A percentile compares a stretch with the other conserved stretches of the same genome.
Evolutionary conservation across 2,113 vertebrate genomes (phyloP).

Genomic region (Campylorhamphus procurvoides): DNA sequence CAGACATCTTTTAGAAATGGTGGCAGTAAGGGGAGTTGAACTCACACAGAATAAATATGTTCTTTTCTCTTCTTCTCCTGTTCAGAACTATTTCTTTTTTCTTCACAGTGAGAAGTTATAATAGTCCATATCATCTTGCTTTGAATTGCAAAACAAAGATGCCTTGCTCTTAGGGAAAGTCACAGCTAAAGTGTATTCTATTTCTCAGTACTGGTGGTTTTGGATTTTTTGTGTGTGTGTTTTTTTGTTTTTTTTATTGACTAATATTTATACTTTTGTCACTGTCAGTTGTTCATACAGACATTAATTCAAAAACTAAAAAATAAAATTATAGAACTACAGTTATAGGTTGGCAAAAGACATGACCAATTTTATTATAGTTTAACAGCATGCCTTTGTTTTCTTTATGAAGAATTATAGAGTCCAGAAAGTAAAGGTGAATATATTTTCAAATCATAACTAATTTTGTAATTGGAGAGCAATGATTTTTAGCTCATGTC

Average conservation of each 20-base stretch:
- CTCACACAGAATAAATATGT: neutral
- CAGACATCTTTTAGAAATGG: neutral
- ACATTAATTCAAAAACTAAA: neutral
- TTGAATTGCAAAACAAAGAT: neutral
- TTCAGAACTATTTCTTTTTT: neutral
- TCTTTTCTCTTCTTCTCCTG: neutral
- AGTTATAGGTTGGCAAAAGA: neutral
- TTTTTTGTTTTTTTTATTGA: neutral
- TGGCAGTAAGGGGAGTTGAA: neutral
- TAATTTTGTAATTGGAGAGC: neutral
- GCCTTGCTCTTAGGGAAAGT: neutral
- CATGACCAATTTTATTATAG: rapidly evolving
- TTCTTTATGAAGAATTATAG: neutral
- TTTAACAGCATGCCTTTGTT: neutral
- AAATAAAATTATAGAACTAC: neutral
- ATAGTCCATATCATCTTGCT: neutral
- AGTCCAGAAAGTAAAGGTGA: neutral
- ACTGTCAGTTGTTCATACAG: neutral
- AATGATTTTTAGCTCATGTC: neutral
- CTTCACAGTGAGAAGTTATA: neutral
- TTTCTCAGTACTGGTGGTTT: neutral
- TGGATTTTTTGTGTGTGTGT: too few relatives aligned
- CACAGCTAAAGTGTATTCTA: neutral
- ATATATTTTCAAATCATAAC: neutral
- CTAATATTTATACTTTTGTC: neutral